These are phyloP conservation scores for Hippocampus barbouri DNA, from an alignment of 2,113 vertebrate species.

Conservation along the genomic window DNA sequence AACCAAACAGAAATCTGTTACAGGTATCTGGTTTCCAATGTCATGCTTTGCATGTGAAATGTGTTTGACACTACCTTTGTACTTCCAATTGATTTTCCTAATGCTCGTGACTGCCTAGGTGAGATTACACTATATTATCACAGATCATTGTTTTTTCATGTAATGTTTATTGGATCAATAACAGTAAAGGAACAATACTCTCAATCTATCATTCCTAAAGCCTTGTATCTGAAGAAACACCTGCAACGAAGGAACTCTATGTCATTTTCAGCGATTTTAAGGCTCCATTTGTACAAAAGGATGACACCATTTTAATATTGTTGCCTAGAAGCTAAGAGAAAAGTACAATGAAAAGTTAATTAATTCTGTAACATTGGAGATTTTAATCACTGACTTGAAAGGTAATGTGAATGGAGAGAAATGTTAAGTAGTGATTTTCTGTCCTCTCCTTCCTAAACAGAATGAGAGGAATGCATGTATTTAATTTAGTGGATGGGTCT, in stretches of 20 bases:
- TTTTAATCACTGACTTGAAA: slow-evolving; percentile 68
- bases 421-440: slow-evolving; percentile 48
- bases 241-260: neutral
- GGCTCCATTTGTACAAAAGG: neutral
- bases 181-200: neutral
- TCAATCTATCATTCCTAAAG: neutral
- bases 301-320: neutral
- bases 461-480: slow-evolving; percentile 43
- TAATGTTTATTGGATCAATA: neutral
- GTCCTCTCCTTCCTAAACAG: slow-evolving; percentile 39
- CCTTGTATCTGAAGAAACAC: neutral
- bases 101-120: neutral
- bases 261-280: neutral
- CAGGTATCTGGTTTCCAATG: neutral
- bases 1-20: neutral
- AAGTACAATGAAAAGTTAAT: slow-evolving; percentile 7
- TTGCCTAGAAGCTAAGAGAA: neutral
- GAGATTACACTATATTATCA: neutral
- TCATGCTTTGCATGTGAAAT: neutral
- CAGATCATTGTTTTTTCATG: neutral
- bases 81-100: neutral
- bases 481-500: slow-evolving; percentile 52
- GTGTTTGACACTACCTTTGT: neutral
- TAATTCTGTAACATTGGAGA: slow-evolving; percentile 56
- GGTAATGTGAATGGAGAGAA: slow-evolving; percentile 37